A percentile compares a stretch with the other conserved stretches of the same genome.
Evolutionary conservation across 2,888 invertebrate species (phyloP).

Genomic region (Temnothorax rugatulus): DNA sequence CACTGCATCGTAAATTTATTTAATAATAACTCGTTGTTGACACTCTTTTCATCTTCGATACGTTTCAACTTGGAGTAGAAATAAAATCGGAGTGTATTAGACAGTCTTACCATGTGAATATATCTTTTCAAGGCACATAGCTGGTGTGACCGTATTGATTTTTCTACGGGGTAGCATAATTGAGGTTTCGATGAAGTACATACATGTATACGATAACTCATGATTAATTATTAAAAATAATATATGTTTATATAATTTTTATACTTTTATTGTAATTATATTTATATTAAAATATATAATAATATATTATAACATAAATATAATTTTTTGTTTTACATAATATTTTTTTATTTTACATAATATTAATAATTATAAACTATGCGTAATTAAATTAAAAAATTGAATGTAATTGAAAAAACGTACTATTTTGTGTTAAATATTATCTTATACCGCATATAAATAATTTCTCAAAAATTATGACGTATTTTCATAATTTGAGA

Average conservation of each 20-base stretch:
- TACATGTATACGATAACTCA: no score
- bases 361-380: background rate
- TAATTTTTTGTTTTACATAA: no score
- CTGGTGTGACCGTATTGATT: constrained; percentile 77
- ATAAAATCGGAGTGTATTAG: background rate
- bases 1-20: background rate
- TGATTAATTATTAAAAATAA: no score
- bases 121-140: constrained; percentile 74
- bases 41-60: background rate
- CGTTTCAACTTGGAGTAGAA: background rate
- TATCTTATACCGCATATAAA: background rate
- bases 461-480: background rate
- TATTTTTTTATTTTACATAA: background rate
- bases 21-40: background rate
- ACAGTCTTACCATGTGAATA: background rate
- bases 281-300: no score
- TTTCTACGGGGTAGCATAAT: constrained; percentile 62
- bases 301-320: no score
- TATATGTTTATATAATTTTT: no score
- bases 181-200: no score
- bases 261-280: no score
- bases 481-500: background rate
- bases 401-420: no score
- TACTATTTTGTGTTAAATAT: background rate
- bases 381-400: background rate